Percentiles rank a stretch among this genome's conserved stretches.
phyloP scores from a whole-genome alignment of 2,113 vertebrate species.

The Channa maculata region DNA sequence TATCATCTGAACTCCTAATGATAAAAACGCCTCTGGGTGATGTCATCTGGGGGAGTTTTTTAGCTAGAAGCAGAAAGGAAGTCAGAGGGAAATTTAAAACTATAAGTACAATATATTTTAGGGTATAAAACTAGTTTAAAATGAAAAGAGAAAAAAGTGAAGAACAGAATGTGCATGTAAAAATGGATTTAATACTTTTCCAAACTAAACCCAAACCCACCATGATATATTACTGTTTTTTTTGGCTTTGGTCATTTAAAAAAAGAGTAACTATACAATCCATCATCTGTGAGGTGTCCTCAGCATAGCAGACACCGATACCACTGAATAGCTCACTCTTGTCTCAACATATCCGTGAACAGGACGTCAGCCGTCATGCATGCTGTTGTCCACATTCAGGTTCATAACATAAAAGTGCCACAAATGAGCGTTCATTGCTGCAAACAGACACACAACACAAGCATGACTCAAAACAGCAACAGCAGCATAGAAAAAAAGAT shows the following conservation, averaged over 20 bases:
- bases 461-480: slow-evolving; percentile 8
- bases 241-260: slow-evolving; percentile 48
- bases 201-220: background rate
- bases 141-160: background rate
- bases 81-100: too few species aligned
- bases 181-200: background rate
- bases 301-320: background rate
- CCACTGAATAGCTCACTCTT: background rate
- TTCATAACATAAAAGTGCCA: slow-evolving; percentile 32
- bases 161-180: slow-evolving; percentile 2
- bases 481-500: slow-evolving; percentile 12
- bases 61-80: too few species aligned
- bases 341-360: background rate
- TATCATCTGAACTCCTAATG: too few species aligned
- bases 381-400: slow-evolving; percentile 23
- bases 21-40: too few species aligned
- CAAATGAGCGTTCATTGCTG: slow-evolving; percentile 1
- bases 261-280: slow-evolving; percentile 28
- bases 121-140: too few species aligned
- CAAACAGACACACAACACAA: slow-evolving; percentile 22
- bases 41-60: too few species aligned
- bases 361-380: background rate
- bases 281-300: background rate
- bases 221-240: slow-evolving; percentile 6
- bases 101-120: too few species aligned